Percentiles rank a stretch among this genome's conserved stretches.
These are phyloP conservation scores for Engraulis encrasicolus DNA, from an alignment of 2,113 vertebrate species.

Conservation along the genomic window DNA sequence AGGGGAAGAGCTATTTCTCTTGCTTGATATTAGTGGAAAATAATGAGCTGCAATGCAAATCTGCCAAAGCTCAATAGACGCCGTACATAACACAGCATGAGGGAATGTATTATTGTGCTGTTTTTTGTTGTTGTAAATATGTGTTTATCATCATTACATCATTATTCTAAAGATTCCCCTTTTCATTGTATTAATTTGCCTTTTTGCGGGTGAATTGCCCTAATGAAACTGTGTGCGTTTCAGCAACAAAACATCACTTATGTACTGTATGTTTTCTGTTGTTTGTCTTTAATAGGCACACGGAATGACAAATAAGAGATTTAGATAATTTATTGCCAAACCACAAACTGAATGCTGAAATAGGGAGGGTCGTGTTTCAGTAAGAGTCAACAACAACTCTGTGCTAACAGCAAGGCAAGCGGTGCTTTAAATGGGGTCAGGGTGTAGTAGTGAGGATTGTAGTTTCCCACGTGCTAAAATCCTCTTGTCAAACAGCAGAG, in stretches of 20 bases:
- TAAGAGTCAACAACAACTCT: conserved; percentile 19
- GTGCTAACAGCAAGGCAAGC: conserved; percentile 31
- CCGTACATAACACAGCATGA: background rate
- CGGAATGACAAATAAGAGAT: background rate
- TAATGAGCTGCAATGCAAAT: background rate
- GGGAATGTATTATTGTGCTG: background rate
- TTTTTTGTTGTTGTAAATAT: background rate
- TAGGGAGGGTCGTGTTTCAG: conserved; percentile 1
- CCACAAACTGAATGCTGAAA: background rate
- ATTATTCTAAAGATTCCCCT: background rate
- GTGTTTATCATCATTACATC: background rate
- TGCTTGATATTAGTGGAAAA: background rate
- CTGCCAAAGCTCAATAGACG: background rate
- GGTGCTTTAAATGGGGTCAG: conserved; percentile 48
- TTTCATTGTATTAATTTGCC: no score
- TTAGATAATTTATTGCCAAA: background rate
- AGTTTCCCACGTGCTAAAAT: conserved; percentile 42
- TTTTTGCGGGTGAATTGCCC: background rate
- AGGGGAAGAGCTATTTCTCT: background rate
- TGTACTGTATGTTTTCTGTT: no score
- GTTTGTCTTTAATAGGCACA: background rate
- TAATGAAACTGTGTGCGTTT: background rate
- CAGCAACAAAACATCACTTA: background rate
- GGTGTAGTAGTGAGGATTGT: conserved; percentile 31
- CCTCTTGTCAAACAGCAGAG: background rate